phyloP scores from a whole-genome alignment of 2,888 invertebrate species.

The Mechanitis mazaeus region DNA sequence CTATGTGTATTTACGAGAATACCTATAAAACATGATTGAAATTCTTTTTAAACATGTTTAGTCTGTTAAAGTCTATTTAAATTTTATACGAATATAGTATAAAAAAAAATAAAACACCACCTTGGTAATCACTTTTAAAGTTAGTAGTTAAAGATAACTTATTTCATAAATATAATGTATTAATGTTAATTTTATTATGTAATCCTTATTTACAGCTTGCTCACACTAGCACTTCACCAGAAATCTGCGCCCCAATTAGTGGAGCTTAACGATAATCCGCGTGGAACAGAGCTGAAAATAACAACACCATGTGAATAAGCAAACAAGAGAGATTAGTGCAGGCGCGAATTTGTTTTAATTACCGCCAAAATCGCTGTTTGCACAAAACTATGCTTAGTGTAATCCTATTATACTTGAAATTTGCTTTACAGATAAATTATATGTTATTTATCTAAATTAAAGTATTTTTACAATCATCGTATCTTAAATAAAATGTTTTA shows the following conservation, averaged over 20 bases:
- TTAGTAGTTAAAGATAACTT: neutral
- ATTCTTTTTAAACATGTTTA: too few relatives aligned
- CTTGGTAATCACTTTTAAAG: too few relatives aligned
- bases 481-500: too few relatives aligned
- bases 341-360: constrained; percentile 28
- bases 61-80: too few relatives aligned
- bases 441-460: neutral
- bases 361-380: constrained; percentile 17
- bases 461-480: neutral
- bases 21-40: too few relatives aligned
- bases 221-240: constrained; percentile 20
- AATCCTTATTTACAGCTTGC: constrained; percentile 5
- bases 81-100: too few relatives aligned
- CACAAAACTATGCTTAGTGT: constrained; percentile 6
- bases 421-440: neutral
- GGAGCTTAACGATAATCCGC: constrained; percentile 56
- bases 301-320: constrained; percentile 53
- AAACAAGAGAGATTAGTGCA: constrained; percentile 29
- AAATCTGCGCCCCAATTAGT: constrained; percentile 60
- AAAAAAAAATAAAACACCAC: too few relatives aligned
- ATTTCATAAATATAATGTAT: neutral
- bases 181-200: neutral
- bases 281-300: constrained; percentile 57
- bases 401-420: constrained; percentile 10
- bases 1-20: too few relatives aligned